Percentiles rank a stretch among this genome's conserved stretches.
Evolutionary conservation across 2,888 invertebrate species (phyloP).

Genomic region (Rosalia funebris): DNA sequence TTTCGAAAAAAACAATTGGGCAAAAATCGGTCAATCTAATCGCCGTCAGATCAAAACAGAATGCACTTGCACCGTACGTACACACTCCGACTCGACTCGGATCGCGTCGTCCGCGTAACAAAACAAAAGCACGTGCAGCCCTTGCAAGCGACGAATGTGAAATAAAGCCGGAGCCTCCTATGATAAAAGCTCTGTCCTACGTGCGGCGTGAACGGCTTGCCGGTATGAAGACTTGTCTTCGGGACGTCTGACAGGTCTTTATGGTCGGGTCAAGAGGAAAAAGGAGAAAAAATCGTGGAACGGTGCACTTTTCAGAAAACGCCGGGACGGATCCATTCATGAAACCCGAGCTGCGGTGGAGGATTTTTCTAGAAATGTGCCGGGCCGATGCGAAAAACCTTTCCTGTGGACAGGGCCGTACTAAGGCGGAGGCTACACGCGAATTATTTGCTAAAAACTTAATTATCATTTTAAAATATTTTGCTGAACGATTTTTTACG

Average conservation of each 20-base stretch:
- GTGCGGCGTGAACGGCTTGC: slow-evolving; percentile 23
- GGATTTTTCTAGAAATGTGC: too few species aligned
- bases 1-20: too few species aligned
- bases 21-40: too few species aligned
- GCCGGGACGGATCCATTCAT: not conserved
- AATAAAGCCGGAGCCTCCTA: slow-evolving; percentile 27
- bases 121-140: slow-evolving; percentile 26
- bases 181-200: slow-evolving; percentile 27
- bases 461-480: too few species aligned
- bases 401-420: too few species aligned
- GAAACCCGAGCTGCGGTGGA: not conserved
- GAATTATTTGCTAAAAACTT: too few species aligned
- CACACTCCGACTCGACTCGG: not conserved
- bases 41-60: too few species aligned
- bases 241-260: slow-evolving; percentile 33
- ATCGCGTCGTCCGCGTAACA: slow-evolving; percentile 9
- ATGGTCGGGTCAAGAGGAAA: slow-evolving; percentile 7
- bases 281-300: not conserved
- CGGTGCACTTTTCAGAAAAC: too few species aligned
- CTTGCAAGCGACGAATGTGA: slow-evolving; percentile 19
- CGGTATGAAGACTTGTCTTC: slow-evolving; percentile 27
- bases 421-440: too few species aligned
- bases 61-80: not conserved
- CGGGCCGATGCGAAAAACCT: too few species aligned
- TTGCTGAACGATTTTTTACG: too few species aligned